Percentiles rank a stretch among this genome's conserved stretches.
These are phyloP conservation scores for Itoplectis maculator DNA, from an alignment of 2,888 invertebrate genomes.

Conservation along the genomic window DNA sequence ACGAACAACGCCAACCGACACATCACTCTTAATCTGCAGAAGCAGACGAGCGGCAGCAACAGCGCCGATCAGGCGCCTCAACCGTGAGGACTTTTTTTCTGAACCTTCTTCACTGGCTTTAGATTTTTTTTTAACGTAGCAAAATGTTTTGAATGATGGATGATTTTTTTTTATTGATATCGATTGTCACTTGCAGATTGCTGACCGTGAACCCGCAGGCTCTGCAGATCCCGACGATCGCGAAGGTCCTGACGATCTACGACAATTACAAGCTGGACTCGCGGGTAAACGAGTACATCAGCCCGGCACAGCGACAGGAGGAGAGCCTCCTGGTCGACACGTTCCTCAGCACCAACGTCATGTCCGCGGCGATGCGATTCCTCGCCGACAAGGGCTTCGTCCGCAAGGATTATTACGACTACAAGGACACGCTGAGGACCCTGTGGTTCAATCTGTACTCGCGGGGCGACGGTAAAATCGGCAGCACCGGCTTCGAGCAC, in stretches of 20 bases:
- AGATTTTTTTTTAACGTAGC: conserved; percentile 5
- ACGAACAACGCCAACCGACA: conserved; percentile 90
- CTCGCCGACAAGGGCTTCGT: conserved; percentile 84
- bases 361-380: conserved; percentile 85
- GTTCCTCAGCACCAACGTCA: conserved; percentile 85
- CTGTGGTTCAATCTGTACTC: conserved; percentile 94
- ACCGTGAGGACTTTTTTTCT: conserved; percentile 88
- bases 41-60: conserved; percentile 90
- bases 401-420: conserved; percentile 85
- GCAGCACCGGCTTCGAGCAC: conserved; percentile 97
- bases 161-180: not conserved
- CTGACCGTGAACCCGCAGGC: conserved; percentile 88
- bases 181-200: conserved; percentile 86
- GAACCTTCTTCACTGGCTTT: no score
- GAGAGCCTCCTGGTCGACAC: conserved; percentile 82
- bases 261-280: conserved; percentile 95
- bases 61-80: conserved; percentile 90
- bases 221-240: conserved; percentile 90
- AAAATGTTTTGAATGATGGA: not conserved
- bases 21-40: conserved; percentile 91
- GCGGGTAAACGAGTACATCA: conserved; percentile 91
- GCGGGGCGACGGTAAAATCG: conserved; percentile 90
- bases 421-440: conserved; percentile 90
- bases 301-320: conserved; percentile 85
- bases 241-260: conserved; percentile 89